Evolutionary conservation across 1,140 invertebrate species (phyloP), one percentile per base, ranked within the genome.

Genomic region (Proctacanthus coquilletti): DNA sequence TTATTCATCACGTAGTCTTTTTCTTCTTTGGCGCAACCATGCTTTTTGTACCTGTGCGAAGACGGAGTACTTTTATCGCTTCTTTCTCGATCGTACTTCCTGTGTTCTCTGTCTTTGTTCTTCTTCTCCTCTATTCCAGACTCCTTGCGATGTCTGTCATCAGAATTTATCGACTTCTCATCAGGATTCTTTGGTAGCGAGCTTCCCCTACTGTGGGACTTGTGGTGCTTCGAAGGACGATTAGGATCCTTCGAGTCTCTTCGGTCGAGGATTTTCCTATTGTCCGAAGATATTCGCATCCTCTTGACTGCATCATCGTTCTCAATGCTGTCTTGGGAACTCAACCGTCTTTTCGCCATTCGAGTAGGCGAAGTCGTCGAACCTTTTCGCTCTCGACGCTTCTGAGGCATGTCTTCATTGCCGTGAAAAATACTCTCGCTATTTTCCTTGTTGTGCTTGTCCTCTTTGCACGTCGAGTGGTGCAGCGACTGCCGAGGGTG

Each of bases 241-340:
- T 2, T 20, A 38, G 60, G 62, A 50, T 85, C 80, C 61, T 82
- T 84, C 30, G 77, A 80, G 47, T 83, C 79, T 21, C 78, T 65
- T 19, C 80, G 63, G 47, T 77, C 74, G 14, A 56, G 48, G 17
- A 61, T 39, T 51, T 70, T 71, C 41, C 53, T 55, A 44, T 69
- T 64, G 4, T 75, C 70, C 1, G 66, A 53, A 45, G 65, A 66
- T 39, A 74, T 67, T 50, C 79, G 83, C 44, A 72, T 68, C 39
- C 78, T 75, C 48, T 85, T 86, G 0, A 61, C 56, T 15, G 82
- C 76, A 45, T 84, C 81, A 21, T 58, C 55, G 29, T 70, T 69
- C 2, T 77, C 74, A 23, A 71, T 51, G 49, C 65, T 71, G 41
- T 86, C 83, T 49, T 84, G 80, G 2, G 77, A 81, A 33, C 80